Evolutionary conservation across 2,797 vertebrate species (phyloP).

Genomic region (Bryconaethiops microstoma): DNA sequence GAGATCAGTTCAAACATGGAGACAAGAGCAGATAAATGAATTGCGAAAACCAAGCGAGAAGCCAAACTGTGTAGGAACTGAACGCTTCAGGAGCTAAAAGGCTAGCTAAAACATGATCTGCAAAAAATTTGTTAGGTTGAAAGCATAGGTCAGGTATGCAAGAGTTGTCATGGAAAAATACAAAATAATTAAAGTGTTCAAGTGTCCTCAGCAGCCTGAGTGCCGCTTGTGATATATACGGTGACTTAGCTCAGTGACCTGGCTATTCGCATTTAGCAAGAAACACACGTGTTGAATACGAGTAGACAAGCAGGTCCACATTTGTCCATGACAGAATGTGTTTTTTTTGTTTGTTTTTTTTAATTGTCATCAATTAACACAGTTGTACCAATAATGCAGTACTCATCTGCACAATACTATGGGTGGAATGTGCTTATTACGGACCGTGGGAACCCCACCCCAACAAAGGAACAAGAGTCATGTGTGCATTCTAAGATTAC

Average conservation of each 20-base stretch:
- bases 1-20: neutral
- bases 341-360: too few species aligned
- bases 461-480: neutral
- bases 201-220: neutral
- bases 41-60: neutral
- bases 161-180: neutral
- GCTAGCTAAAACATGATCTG: neutral
- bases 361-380: too few species aligned
- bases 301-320: too few species aligned
- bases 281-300: neutral
- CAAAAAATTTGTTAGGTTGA: neutral
- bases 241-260: neutral
- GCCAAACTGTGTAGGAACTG: neutral
- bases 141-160: neutral
- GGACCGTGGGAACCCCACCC: too few species aligned
- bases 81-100: neutral
- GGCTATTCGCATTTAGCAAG: neutral
- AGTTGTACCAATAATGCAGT: too few species aligned
- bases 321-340: too few species aligned
- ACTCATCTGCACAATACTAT: too few species aligned
- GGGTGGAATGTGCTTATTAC: too few species aligned
- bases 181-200: neutral
- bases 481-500: neutral
- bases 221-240: too few species aligned
- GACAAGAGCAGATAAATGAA: constrained; percentile 3